phyloP scores from a whole-genome alignment of 2,113 vertebrate genomes.

The Pelmatolapia mariae region DNA sequence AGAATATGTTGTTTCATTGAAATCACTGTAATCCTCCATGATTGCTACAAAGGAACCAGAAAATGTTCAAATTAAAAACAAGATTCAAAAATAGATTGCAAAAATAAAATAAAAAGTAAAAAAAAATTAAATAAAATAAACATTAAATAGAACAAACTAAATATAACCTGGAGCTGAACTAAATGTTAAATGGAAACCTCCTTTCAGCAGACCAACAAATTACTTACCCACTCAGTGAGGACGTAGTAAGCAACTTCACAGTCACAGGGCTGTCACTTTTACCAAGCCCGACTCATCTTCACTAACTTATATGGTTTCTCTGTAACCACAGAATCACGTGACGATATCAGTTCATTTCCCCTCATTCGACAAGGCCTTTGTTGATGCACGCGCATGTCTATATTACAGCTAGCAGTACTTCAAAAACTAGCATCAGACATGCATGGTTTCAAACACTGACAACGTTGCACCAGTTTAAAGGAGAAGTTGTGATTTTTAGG shows the following conservation, averaged over 20 bases:
- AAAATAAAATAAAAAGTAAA: not conserved
- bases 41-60: constrained; percentile 14
- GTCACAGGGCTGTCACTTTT: not conserved
- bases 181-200: not conserved
- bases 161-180: not conserved
- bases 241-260: not conserved
- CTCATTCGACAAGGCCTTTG: not conserved
- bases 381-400: not conserved
- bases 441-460: not conserved
- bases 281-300: not conserved
- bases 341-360: not conserved
- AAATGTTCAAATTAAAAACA: not conserved
- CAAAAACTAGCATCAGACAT: not conserved
- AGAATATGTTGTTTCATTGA: not conserved
- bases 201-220: not conserved
- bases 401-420: not conserved
- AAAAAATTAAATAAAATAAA: not conserved
- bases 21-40: not conserved
- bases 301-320: constrained; percentile 45
- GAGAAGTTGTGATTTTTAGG: not conserved
- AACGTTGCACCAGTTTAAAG: not conserved
- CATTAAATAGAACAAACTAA: not conserved
- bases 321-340: constrained; percentile 47
- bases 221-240: constrained; percentile 3
- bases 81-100: not conserved